Base-by-base conservation (phyloP, 1,140 invertebrate genomes). In the Papilio helenus region DNA sequence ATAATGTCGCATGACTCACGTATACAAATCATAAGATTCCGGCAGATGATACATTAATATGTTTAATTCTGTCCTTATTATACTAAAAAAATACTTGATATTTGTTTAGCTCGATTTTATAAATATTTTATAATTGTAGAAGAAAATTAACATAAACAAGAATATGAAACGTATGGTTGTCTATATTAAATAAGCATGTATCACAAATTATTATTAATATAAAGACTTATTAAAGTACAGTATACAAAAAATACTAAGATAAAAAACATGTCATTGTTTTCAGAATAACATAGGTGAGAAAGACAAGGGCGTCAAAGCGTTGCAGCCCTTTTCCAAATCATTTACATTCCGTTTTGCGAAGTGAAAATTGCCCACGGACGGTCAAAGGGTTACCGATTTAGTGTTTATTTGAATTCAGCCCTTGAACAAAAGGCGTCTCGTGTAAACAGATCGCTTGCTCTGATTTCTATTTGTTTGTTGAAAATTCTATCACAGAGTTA, bases 371-470 rank as follows among this genome's bases (percentile, higher is more conserved):
- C 91, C 90, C 88, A 87, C 88, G 81, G 88, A 88, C 91, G 91
- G 92, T 93, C 93, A 93, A 94, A 94, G 92, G 92, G 91, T 92
- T 90, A 92, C 89, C 92, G 86, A 92, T 93, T 92, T 90, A 89
- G 89, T 93, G 91, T 93, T 93, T 94, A 93, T 94, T 93, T 91
- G 89, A 91, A 93, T 92, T 89, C 88, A 84, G 87, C 90, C 91
- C 93, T 94, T 93, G 92, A 93, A 90, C 92, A 92, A 93, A 92
- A 92, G 92, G 92, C 88, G 92, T 94, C 61, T 89, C 91, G 87
- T 91, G 92, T 93, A 90, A 92, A 89, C 86, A 85, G 88, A 90
- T 88, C 92, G 90, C 90, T 92, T 92, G 91, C 89, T 89, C 85
- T 88, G 89, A 93, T 91, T 93, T 89, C 86, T 85, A 86, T 90